Evolutionary conservation across 1,140 invertebrate genomes (phyloP), one percentile per base, ranked within the genome.

Genomic region (Radopholus similis): DNA sequence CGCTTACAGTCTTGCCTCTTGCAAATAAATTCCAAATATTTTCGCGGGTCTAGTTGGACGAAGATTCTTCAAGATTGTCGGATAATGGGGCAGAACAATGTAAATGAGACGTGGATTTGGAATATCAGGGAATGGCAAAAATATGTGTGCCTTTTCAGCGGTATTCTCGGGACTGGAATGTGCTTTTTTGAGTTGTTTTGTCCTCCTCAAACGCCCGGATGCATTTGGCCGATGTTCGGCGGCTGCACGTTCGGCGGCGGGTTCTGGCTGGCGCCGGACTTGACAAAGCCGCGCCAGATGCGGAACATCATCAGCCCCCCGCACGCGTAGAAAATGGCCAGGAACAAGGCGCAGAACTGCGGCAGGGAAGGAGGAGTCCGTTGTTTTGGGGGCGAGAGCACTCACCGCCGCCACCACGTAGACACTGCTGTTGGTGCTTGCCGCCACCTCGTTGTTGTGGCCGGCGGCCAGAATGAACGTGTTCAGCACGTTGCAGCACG

Each of bases 301-400:
- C 74, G 32, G 75, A 72, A 77, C 74, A 73, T 77, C 72, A 73
- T 73, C 26, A 73, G 38, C 15, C 72, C 71, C 3, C 73, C 65
- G 30, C 75, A 28, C 4, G 18, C 63, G 37, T 77, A 71, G 23
- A 73, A 76, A 44, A 73, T 47, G 18, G 49, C n/a, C 49, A 73
- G n/a, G 26, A 72, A 28, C 44, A 70, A 42, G n/a, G 69, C 34
- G 15, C 23, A 34, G 18, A 70, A 63, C 68, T 70, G 30, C 28
- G n/a, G 69, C 18, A 69, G 4, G 34, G 21, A 23, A 28, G 9
- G 66, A 67, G 9, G 18, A 32, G 42, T 23, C 15, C 3, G 3
- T 49, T 34, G 32, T 13, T 23, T 47, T 60, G 26, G 4, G 51
- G 42, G 11, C 42, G 18, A 15, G 0, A 53, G 32, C n/a, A 53